A percentile compares a stretch with the other conserved stretches of the same genome.
Evolutionary conservation across 2,797 vertebrate species (phyloP).

Genomic region (Eupleurogrammus muticus): DNA sequence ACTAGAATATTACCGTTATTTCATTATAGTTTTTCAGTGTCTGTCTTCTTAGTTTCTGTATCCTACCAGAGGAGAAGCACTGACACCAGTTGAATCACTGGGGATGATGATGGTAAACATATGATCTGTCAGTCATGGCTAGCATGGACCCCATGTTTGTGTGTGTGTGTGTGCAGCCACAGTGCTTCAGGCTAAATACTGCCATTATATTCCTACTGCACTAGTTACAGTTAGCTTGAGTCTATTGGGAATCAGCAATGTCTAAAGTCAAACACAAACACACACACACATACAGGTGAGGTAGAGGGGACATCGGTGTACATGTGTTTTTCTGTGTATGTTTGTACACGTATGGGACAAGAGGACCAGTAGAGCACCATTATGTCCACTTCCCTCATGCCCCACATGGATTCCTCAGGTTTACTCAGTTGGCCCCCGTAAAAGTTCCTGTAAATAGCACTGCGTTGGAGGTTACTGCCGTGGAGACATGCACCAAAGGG

Average conservation of each 20-base stretch:
- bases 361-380: constrained; percentile 29
- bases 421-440: too few species aligned
- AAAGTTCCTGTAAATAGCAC: too few species aligned
- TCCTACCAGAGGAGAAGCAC: constrained; percentile 40
- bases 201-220: constrained; percentile 72
- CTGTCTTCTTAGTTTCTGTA: constrained; percentile 47
- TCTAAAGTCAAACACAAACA: constrained; percentile 65
- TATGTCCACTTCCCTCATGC: constrained; percentile 19
- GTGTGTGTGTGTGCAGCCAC: constrained; percentile 50
- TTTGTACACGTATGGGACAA: constrained; percentile 19
- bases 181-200: constrained; percentile 77
- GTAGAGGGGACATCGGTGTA: constrained; percentile 29
- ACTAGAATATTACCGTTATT: constrained; percentile 42
- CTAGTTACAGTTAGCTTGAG: constrained; percentile 66
- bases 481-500: too few species aligned
- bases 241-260: constrained; percentile 70
- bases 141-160: constrained; percentile 20
- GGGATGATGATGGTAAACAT: constrained; percentile 68
- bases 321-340: constrained; percentile 39
- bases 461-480: too few species aligned
- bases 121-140: constrained; percentile 69
- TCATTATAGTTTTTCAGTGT: constrained; percentile 38
- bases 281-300: constrained; percentile 28
- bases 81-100: constrained; percentile 51
- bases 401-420: constrained; percentile 28